These are phyloP conservation scores for Verasper variegatus DNA, from an alignment of 2,113 vertebrate genomes.

Conservation along the genomic window DNA sequence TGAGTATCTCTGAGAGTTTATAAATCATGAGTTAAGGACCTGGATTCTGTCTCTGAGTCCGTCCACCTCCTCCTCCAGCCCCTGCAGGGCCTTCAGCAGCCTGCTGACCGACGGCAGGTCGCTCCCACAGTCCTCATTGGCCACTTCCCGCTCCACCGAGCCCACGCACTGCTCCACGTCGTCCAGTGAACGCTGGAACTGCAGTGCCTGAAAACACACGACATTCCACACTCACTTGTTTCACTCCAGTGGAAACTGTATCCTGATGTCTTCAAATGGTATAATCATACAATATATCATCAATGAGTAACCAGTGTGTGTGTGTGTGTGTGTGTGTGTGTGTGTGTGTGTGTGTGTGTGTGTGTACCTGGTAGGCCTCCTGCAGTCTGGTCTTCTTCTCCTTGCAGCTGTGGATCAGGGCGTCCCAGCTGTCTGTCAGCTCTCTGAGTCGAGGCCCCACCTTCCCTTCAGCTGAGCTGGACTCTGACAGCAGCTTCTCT, in stretches of 20 bases:
- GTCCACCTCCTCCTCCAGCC: slow-evolving; percentile 85
- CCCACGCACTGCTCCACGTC: slow-evolving; percentile 86
- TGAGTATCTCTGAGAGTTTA: too few species aligned
- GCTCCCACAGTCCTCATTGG: slow-evolving; percentile 66
- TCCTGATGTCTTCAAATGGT: too few species aligned
- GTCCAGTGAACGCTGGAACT: slow-evolving; percentile 83
- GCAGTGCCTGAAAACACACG: slow-evolving; percentile 80
- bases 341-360: neutral
- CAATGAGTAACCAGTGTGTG: too few species aligned
- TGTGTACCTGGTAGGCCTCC: slow-evolving; percentile 85
- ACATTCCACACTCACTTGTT: neutral
- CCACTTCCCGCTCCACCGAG: slow-evolving; percentile 82
- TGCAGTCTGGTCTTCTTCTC: slow-evolving; percentile 84
- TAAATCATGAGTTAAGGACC: slow-evolving; percentile 14
- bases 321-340: neutral
- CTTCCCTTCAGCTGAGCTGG: slow-evolving; percentile 76
- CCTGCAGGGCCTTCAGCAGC: slow-evolving; percentile 84
- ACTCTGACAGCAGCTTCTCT: slow-evolving; percentile 81
- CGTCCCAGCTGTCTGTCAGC: slow-evolving; percentile 85
- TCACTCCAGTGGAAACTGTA: too few species aligned
- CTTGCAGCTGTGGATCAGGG: slow-evolving; percentile 83
- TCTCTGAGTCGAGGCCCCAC: slow-evolving; percentile 84
- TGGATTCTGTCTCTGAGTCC: slow-evolving; percentile 77
- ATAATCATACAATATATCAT: too few species aligned
- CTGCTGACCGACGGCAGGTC: slow-evolving; percentile 81